phyloP scores from a whole-genome alignment of 2,113 vertebrate genomes.

The Erinaceus europaeus region DNA sequence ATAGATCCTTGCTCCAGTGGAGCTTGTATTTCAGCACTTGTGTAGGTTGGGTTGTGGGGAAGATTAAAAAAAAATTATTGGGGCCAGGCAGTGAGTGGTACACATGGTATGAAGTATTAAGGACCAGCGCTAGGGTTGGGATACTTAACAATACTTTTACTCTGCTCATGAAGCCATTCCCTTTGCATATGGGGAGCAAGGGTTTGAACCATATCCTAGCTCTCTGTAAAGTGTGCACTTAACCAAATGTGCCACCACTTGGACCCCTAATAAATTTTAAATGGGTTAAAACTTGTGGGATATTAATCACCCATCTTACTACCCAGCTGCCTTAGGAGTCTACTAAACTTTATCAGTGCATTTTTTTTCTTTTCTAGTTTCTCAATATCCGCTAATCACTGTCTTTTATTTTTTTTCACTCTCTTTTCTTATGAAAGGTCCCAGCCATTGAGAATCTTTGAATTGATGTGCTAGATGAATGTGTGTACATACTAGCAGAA shows the following conservation, averaged over 20 bases:
- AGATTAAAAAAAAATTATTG: not conserved
- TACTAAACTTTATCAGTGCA: not conserved
- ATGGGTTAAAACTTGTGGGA: not conserved
- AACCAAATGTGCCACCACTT: too few relatives aligned
- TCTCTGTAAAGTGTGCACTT: too few relatives aligned
- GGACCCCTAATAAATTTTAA: conserved; percentile 32
- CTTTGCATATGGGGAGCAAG: too few relatives aligned
- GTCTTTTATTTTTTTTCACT: too few relatives aligned
- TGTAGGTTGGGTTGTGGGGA: not conserved
- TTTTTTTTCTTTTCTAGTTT: not conserved
- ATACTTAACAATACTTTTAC: too few relatives aligned
- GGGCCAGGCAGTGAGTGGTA: too few relatives aligned
- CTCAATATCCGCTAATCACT: not conserved
- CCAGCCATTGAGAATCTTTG: not conserved
- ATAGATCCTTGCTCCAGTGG: not conserved
- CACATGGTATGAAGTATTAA: too few relatives aligned
- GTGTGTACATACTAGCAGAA: not conserved
- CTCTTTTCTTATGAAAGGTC: conserved; percentile 8
- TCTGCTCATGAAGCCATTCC: too few relatives aligned
- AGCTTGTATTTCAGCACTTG: not conserved
- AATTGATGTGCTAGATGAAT: not conserved
- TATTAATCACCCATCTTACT: not conserved
- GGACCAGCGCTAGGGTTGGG: too few relatives aligned
- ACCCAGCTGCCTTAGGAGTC: not conserved
- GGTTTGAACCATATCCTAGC: too few relatives aligned